These are phyloP conservation scores for Lycorma delicatula DNA, from an alignment of 1,140 invertebrate species.

Conservation along the genomic window DNA sequence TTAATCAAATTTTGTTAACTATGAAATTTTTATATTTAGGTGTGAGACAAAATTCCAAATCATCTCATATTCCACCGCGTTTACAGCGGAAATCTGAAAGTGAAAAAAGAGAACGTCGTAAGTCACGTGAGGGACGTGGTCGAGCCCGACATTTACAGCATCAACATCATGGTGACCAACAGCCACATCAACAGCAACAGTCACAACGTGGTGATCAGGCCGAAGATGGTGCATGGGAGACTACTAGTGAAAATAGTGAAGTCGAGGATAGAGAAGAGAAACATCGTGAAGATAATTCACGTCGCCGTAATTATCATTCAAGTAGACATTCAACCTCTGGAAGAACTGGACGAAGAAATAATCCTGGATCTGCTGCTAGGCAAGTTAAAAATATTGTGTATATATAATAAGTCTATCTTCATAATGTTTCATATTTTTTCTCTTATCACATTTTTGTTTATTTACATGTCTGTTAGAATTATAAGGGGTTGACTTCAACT, in stretches of 20 bases:
- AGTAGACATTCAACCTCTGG: background rate
- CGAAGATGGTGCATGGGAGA: constrained; percentile 58
- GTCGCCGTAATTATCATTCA: background rate
- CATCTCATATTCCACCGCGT: constrained; percentile 25
- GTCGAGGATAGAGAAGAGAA: constrained; percentile 32
- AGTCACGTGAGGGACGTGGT: too few relatives aligned
- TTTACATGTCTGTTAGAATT: too few relatives aligned
- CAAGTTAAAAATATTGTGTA: too few relatives aligned
- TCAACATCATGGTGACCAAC: constrained; percentile 13
- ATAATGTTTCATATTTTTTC: too few relatives aligned
- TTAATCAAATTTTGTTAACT: too few relatives aligned
- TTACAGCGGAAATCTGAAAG: constrained; percentile 30
- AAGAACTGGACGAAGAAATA: background rate
- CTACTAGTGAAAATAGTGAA: constrained; percentile 58
- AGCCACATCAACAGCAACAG: too few relatives aligned
- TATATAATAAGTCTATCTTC: too few relatives aligned
- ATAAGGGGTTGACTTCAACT: too few relatives aligned
- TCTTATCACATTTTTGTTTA: too few relatives aligned
- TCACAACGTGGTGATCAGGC: constrained; percentile 22
- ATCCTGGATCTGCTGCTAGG: too few relatives aligned
- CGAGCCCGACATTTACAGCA: too few relatives aligned
- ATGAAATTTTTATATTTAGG: too few relatives aligned
- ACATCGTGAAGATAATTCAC: constrained; percentile 1
- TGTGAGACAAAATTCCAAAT: constrained; percentile 4
- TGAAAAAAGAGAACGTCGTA: constrained; percentile 23